Percentiles rank a stretch among this genome's conserved stretches.
phyloP scores from a whole-genome alignment of 2,888 invertebrate genomes.

The Cheilosia scutellata region DNA sequence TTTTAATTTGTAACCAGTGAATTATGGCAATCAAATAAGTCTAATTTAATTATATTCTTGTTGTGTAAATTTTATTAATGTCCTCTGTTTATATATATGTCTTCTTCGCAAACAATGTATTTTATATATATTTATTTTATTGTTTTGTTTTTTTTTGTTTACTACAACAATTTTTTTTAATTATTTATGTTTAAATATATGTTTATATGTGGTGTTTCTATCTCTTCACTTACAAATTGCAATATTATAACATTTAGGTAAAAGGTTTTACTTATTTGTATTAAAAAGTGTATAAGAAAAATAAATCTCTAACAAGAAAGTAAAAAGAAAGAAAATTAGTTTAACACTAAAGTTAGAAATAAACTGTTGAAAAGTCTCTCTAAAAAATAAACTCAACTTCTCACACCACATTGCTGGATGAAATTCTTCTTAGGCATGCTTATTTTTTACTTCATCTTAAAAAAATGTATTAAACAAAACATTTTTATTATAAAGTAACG shows the following conservation, averaged over 20 bases:
- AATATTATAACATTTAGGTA: slow-evolving; percentile 50
- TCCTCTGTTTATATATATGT: slow-evolving; percentile 47
- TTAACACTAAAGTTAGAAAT: slow-evolving; percentile 8
- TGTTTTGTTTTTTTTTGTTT: slow-evolving; percentile 44
- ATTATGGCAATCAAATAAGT: slow-evolving; percentile 48
- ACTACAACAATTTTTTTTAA: slow-evolving; percentile 22
- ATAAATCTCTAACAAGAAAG: slow-evolving; percentile 1
- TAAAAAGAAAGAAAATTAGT: neutral
- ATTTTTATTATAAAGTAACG: slow-evolving; percentile 21
- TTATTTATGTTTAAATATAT: slow-evolving; percentile 54
- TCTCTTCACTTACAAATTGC: slow-evolving; percentile 3
- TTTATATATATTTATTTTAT: slow-evolving; percentile 9
- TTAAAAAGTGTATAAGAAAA: slow-evolving; percentile 7
- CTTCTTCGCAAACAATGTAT: slow-evolving; percentile 24
- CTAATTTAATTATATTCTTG: slow-evolving; percentile 7
- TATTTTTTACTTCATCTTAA: slow-evolving; percentile 45
- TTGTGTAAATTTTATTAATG: slow-evolving; percentile 30
- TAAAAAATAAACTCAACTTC: slow-evolving; percentile 9
- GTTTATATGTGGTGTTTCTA: slow-evolving; percentile 58
- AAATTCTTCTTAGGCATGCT: slow-evolving; percentile 40
- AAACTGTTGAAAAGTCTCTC: slow-evolving; percentile 18
- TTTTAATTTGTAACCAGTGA: slow-evolving; percentile 26
- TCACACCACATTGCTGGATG: slow-evolving; percentile 36
- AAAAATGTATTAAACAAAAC: slow-evolving; percentile 20
- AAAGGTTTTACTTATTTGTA: slow-evolving; percentile 46